These are phyloP conservation scores for Plecturocebus donacophilus DNA, from an alignment of 2,113 vertebrate species.

Conservation along the genomic window DNA sequence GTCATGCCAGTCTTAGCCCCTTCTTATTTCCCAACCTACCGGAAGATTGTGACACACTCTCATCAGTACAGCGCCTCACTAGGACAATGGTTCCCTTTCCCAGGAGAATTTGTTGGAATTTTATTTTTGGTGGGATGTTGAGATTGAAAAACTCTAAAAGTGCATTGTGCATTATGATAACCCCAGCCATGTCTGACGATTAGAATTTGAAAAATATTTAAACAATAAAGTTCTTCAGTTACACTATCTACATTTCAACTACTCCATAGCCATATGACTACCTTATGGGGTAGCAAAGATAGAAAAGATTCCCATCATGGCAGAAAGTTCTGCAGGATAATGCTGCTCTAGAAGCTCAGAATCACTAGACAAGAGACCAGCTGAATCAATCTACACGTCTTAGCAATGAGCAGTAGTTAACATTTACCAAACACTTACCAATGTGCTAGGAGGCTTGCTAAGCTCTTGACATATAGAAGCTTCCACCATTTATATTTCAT, in stretches of 20 bases:
- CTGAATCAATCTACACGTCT: neutral
- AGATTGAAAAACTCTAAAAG: neutral
- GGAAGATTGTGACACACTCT: neutral
- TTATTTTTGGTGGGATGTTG: slow-evolving; percentile 4
- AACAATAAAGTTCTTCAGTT: neutral
- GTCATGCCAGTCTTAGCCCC: neutral
- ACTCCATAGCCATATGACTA: neutral
- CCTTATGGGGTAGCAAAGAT: neutral
- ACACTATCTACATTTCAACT: neutral
- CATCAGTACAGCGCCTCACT: neutral
- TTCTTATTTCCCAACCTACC: neutral
- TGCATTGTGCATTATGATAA: neutral
- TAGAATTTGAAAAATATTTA: neutral
- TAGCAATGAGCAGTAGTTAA: neutral
- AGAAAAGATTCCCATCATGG: neutral
- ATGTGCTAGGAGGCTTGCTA: neutral
- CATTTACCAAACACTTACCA: neutral
- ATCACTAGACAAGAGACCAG: neutral
- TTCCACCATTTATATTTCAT: neutral
- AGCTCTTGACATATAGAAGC: neutral
- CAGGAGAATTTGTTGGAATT: neutral
- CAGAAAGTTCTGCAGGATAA: neutral
- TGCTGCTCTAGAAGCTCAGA: neutral
- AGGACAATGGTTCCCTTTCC: neutral
- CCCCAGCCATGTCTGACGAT: neutral